These are phyloP conservation scores for Arrhopalites spinosus DNA, from an alignment of 2,888 invertebrate species.

Conservation along the genomic window DNA sequence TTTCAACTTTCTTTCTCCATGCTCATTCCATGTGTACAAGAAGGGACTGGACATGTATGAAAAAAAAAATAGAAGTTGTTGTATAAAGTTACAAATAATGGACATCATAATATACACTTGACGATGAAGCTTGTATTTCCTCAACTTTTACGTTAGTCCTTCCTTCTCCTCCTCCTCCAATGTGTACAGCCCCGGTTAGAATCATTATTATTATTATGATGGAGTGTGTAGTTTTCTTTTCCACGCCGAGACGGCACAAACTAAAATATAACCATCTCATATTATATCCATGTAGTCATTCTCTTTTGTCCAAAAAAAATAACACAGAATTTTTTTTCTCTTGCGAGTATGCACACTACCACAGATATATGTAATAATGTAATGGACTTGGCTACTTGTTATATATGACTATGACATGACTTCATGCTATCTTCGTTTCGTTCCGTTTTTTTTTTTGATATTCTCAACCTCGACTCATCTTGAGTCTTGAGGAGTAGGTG, in stretches of 20 bases:
- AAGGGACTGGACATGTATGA: constrained; percentile 4
- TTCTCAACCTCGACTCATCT: constrained; percentile 21
- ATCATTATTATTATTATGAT: constrained; percentile 35
- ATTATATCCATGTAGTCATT: too few species aligned
- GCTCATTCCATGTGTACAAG: neutral
- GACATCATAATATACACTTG: constrained; percentile 20
- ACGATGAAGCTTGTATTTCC: constrained; percentile 26
- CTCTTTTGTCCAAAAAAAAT: too few species aligned
- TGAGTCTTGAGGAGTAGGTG: neutral
- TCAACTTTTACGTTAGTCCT: constrained; percentile 24
- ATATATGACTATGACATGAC: too few species aligned
- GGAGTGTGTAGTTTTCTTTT: constrained; percentile 34
- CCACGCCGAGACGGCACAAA: constrained; percentile 11
- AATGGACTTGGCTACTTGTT: too few species aligned
- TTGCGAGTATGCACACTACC: too few species aligned
- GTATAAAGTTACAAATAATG: constrained; percentile 32
- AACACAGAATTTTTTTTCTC: too few species aligned
- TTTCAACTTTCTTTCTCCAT: neutral
- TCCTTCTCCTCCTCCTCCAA: neutral
- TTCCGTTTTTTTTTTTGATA: too few species aligned
- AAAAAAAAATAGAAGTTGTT: too few species aligned
- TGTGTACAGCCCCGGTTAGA: neutral
- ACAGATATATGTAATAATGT: too few species aligned
- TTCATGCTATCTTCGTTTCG: too few species aligned
- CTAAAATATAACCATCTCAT: neutral